Evolutionary conservation across 2,888 invertebrate genomes (phyloP).

Genomic region (Chaetogeoica ovagalla): DNA sequence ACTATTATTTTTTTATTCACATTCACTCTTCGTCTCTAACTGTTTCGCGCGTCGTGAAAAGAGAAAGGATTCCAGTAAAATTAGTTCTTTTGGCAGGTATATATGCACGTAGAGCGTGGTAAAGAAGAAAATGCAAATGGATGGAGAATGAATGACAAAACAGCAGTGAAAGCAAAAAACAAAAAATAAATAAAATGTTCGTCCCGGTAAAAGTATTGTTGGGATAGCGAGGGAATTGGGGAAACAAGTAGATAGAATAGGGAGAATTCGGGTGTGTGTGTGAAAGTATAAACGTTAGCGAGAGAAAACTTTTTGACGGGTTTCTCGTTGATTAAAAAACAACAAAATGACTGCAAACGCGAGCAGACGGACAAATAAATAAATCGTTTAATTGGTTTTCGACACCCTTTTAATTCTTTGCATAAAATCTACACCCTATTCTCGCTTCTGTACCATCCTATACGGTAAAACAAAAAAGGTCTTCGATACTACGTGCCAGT

Average conservation of each 20-base stretch:
- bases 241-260: neutral
- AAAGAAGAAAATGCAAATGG: neutral
- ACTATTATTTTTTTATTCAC: neutral
- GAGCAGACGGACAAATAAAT: neutral
- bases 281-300: neutral
- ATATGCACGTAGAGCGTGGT: neutral
- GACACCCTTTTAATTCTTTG: conserved; percentile 28
- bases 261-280: neutral
- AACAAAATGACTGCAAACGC: conserved; percentile 1
- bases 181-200: conserved; percentile 13
- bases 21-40: neutral
- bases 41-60: neutral
- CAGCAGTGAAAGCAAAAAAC: neutral
- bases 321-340: conserved; percentile 44
- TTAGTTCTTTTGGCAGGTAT: neutral
- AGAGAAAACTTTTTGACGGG: conserved; percentile 27
- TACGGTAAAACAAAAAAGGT: neutral
- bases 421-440: neutral
- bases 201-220: neutral
- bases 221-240: neutral
- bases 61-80: neutral
- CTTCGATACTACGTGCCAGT: neutral
- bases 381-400: conserved; percentile 47
- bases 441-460: neutral
- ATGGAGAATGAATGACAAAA: neutral